phyloP scores from a whole-genome alignment of 2,797 vertebrate species.

The Lacerta viridis region DNA sequence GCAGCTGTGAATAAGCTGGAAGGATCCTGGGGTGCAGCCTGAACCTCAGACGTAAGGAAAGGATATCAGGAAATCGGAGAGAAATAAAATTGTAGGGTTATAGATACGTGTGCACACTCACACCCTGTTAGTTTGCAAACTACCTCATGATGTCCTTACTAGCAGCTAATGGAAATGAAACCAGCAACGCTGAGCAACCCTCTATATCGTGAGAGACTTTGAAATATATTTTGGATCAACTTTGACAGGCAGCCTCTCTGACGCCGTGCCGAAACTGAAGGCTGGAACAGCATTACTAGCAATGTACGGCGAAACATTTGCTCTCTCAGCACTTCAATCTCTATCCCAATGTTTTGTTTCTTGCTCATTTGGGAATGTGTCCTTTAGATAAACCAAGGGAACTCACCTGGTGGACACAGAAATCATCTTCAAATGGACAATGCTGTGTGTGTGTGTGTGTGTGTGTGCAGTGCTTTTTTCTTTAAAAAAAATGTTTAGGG shows the following conservation, averaged over 20 bases:
- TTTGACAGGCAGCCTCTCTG: slow-evolving; percentile 30
- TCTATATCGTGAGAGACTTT: slow-evolving; percentile 1
- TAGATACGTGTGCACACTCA: too few relatives aligned
- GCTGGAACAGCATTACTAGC: slow-evolving; percentile 51
- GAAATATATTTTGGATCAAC: not conserved
- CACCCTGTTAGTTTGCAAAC: not conserved
- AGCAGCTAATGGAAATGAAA: slow-evolving; percentile 8
- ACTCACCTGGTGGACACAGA: not conserved
- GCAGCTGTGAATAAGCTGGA: not conserved
- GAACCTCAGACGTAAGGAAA: not conserved
- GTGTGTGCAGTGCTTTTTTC: too few relatives aligned
- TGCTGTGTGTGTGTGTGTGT: too few relatives aligned
- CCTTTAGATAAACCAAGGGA: slow-evolving; percentile 60
- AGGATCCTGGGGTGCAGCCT: not conserved
- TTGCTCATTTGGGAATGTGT: slow-evolving; percentile 49
- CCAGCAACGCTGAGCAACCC: slow-evolving; percentile 2
- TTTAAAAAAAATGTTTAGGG: too few relatives aligned
- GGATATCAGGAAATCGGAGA: not conserved
- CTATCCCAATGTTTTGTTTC: slow-evolving; percentile 48
- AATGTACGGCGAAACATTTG: not conserved
- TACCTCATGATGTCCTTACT: slow-evolving; percentile 18
- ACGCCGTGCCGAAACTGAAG: not conserved
- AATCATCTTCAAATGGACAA: not conserved
- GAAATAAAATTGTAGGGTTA: too few relatives aligned
- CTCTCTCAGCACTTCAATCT: slow-evolving; percentile 33